These are phyloP conservation scores for Clarias gariepinus DNA, from an alignment of 2,113 vertebrate genomes.

Conservation along the genomic window DNA sequence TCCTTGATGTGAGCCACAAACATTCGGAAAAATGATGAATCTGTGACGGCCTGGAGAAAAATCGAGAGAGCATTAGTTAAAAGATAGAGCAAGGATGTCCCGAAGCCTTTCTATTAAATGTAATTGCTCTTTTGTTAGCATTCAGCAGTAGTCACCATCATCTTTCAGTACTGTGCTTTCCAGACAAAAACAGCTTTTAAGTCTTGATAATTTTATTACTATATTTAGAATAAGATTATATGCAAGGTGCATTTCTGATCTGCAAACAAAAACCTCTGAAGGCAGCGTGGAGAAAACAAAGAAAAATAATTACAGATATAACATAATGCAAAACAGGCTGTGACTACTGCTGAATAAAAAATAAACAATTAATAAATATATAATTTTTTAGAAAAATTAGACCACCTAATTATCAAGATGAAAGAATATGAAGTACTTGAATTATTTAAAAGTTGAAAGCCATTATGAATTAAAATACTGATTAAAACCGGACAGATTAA, in stretches of 20 bases:
- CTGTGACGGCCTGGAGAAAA: background rate
- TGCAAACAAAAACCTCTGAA: background rate
- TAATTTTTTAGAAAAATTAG: background rate
- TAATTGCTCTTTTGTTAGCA: constrained; percentile 21
- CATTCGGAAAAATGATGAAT: background rate
- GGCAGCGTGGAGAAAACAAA: background rate
- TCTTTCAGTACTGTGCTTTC: background rate
- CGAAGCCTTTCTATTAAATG: background rate
- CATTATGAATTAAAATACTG: constrained; percentile 26
- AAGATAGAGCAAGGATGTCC: background rate
- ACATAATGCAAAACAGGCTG: background rate
- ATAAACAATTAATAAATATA: background rate
- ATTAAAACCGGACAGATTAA: constrained; percentile 29
- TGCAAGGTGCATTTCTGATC: background rate
- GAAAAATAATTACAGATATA: background rate
- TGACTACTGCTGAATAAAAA: background rate
- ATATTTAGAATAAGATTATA: background rate
- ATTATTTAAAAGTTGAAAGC: constrained; percentile 26
- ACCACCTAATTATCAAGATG: constrained; percentile 11
- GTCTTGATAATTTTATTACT: background rate
- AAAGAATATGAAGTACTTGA: constrained; percentile 21
- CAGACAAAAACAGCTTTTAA: background rate
- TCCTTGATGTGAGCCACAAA: background rate
- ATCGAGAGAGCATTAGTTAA: constrained; percentile 12
- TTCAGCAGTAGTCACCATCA: constrained; percentile 5